A percentile compares a stretch with the other conserved stretches of the same genome.
These are phyloP conservation scores for Masnerella sp. DNA, from an alignment of 2,888 invertebrate genomes.

Conservation along the genomic window DNA sequence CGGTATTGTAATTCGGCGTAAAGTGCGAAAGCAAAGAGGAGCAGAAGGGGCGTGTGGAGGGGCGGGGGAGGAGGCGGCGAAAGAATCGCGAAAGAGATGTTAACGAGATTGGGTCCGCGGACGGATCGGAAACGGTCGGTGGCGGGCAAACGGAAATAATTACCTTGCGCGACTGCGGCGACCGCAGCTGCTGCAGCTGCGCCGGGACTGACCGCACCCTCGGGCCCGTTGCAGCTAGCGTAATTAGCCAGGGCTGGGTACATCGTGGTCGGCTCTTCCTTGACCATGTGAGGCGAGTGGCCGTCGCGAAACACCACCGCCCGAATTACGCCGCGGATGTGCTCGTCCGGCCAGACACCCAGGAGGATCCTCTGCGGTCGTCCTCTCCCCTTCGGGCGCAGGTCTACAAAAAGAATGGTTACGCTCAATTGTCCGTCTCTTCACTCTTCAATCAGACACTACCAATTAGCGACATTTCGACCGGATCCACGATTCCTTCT, in stretches of 20 bases:
- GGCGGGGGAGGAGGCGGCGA: background rate
- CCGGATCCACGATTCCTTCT: background rate
- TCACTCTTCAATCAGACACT: slow-evolving; percentile 33
- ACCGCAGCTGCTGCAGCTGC: slow-evolving; percentile 91
- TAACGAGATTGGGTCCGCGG: slow-evolving; percentile 39
- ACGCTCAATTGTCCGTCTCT: slow-evolving; percentile 25
- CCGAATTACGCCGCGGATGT: slow-evolving; percentile 94
- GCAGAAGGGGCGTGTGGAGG: too few relatives aligned
- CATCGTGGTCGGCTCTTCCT: slow-evolving; percentile 75
- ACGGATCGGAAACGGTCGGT: slow-evolving; percentile 44
- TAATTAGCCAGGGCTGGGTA: slow-evolving; percentile 76
- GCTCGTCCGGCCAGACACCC: slow-evolving; percentile 96
- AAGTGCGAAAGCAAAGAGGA: too few relatives aligned
- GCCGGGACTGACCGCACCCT: slow-evolving; percentile 82
- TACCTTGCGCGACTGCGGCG: slow-evolving; percentile 89
- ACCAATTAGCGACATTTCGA: slow-evolving; percentile 24
- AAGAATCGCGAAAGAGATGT: slow-evolving; percentile 23
- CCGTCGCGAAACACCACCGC: slow-evolving; percentile 95
- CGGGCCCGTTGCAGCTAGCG: slow-evolving; percentile 80
- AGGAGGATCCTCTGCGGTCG: slow-evolving; percentile 93
- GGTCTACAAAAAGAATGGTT: slow-evolving; percentile 80
- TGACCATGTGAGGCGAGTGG: slow-evolving; percentile 79
- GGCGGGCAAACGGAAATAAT: slow-evolving; percentile 51
- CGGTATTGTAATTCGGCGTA: too few relatives aligned
- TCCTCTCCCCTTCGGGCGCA: slow-evolving; percentile 94